Percentiles rank a stretch among this genome's conserved stretches.
These are phyloP conservation scores for Calidris pugnax DNA, from an alignment of 2,113 vertebrate species.

Conservation along the genomic window DNA sequence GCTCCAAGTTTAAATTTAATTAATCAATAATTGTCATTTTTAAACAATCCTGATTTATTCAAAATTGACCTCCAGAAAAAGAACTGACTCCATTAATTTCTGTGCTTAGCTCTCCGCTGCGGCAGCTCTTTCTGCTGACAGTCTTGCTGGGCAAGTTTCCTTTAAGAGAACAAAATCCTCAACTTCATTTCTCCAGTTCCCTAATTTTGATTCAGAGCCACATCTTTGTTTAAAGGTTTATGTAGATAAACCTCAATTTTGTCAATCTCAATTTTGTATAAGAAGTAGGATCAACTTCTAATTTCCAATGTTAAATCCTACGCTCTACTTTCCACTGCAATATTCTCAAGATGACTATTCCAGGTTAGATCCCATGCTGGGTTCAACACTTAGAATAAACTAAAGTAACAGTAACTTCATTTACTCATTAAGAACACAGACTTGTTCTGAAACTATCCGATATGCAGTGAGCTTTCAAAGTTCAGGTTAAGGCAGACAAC, in stretches of 20 bases:
- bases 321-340: conserved; percentile 53
- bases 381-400: conserved; percentile 51
- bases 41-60: conserved; percentile 32
- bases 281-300: conserved; percentile 81
- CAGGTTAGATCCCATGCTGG: conserved; percentile 52
- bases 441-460: background rate
- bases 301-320: conserved; percentile 79
- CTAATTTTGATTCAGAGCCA: conserved; percentile 80
- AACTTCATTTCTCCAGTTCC: conserved; percentile 71
- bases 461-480: background rate
- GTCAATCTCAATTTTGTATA: conserved; percentile 79
- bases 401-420: conserved; percentile 25
- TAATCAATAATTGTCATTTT: conserved; percentile 51
- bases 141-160: conserved; percentile 61
- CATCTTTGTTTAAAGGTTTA: conserved; percentile 82
- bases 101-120: background rate
- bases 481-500: background rate
- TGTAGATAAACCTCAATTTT: conserved; percentile 82
- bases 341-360: conserved; percentile 62
- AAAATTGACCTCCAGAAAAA: conserved; percentile 44
- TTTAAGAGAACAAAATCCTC: conserved; percentile 76
- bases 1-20: conserved; percentile 31
- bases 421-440: background rate
- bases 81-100: background rate
- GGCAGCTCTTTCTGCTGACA: background rate